These are phyloP conservation scores for Drosophila arawakana DNA, from an alignment of 1,140 invertebrate species.

Conservation along the genomic window DNA sequence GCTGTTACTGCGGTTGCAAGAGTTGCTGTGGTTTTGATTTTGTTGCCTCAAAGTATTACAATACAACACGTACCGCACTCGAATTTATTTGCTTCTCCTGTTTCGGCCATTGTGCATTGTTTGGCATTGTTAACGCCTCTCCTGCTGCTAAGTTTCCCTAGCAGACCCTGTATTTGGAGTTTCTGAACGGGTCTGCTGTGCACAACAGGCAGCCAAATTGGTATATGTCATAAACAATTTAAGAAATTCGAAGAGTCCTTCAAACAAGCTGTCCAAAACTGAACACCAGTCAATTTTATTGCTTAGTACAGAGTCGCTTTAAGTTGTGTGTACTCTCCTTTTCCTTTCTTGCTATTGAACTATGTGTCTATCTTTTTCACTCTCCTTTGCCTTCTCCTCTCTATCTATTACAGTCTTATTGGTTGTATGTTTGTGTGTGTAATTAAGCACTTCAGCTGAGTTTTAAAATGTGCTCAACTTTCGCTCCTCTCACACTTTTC, in stretches of 20 bases:
- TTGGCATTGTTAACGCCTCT: conserved; percentile 33
- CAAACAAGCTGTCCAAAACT: no score
- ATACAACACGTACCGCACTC: conserved; percentile 45
- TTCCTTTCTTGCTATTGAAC: no score
- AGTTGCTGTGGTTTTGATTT: conserved; percentile 67
- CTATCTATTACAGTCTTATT: not conserved
- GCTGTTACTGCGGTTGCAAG: conserved; percentile 21
- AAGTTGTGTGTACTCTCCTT: not conserved
- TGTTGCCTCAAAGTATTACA: conserved; percentile 44
- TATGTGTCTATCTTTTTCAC: conserved; percentile 24
- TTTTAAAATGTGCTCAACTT: conserved; percentile 73
- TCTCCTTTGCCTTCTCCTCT: not conserved
- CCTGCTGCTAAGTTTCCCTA: no score
- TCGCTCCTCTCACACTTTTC: conserved; percentile 8
- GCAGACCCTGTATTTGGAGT: no score
- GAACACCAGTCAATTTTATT: no score
- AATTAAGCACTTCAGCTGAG: conserved; percentile 78
- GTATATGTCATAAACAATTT: no score
- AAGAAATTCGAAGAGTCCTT: no score
- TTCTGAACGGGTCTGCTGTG: no score
- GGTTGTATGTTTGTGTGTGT: conserved; percentile 47
- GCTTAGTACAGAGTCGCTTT: no score
- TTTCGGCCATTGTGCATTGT: conserved; percentile 56
- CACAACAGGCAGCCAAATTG: no score
- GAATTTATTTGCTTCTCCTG: conserved; percentile 49